A percentile compares a stretch with the other conserved stretches of the same genome.
These are phyloP conservation scores for Eurytoma adleriae DNA, from an alignment of 2,888 invertebrate genomes.

Conservation along the genomic window DNA sequence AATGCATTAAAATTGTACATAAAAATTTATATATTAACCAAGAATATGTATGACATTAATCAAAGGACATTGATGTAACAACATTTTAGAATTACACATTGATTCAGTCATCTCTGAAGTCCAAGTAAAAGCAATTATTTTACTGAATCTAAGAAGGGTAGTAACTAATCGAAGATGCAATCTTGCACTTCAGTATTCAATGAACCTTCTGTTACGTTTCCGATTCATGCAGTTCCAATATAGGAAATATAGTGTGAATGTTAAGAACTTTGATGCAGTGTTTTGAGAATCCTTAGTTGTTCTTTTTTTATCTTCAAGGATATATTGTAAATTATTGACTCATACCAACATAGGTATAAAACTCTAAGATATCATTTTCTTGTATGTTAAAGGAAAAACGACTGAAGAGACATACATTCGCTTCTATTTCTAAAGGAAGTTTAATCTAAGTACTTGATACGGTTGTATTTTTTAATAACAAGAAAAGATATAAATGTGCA, in stretches of 20 bases:
- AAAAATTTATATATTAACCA: too few relatives aligned
- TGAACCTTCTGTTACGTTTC: not conserved
- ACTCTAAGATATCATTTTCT: slow-evolving; percentile 32
- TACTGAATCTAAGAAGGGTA: too few relatives aligned
- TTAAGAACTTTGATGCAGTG: not conserved
- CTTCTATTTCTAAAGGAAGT: slow-evolving; percentile 30
- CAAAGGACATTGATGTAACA: too few relatives aligned
- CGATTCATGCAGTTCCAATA: not conserved
- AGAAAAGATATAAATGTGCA: not conserved
- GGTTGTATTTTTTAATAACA: slow-evolving; percentile 47
- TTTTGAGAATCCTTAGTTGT: slow-evolving; percentile 13
- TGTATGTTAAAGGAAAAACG: slow-evolving; percentile 6
- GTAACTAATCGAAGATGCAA: too few relatives aligned
- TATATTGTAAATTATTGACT: slow-evolving; percentile 33
- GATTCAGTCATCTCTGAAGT: too few relatives aligned
- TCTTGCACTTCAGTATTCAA: too few relatives aligned
- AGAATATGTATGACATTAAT: too few relatives aligned
- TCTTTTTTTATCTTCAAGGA: not conserved
- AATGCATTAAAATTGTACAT: too few relatives aligned
- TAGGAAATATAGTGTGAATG: not conserved
- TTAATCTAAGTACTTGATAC: slow-evolving; percentile 34
- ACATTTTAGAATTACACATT: too few relatives aligned
- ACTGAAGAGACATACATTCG: slow-evolving; percentile 37
- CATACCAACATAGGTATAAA: slow-evolving; percentile 6
- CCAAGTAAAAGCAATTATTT: too few relatives aligned